Evolutionary conservation across 2,888 invertebrate species (phyloP).

Genomic region (Cheilosia soror): DNA sequence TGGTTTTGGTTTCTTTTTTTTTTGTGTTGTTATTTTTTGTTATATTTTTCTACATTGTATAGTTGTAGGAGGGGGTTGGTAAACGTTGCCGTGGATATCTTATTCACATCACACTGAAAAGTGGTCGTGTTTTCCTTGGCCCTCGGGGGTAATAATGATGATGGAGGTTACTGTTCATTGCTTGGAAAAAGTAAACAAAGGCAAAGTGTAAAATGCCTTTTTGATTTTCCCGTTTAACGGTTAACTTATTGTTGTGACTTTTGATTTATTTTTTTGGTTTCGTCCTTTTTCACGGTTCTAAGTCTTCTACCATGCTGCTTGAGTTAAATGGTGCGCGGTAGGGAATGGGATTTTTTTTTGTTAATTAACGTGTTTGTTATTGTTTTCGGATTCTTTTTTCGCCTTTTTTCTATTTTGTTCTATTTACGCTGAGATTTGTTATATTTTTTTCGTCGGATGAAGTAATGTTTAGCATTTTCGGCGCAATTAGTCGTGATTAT

Average conservation of each 20-base stretch:
- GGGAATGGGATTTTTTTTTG: constrained; percentile 25
- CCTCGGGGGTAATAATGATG: constrained; percentile 49
- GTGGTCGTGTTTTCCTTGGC: constrained; percentile 39
- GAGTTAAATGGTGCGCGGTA: constrained; percentile 20
- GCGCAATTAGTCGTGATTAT: constrained; percentile 42
- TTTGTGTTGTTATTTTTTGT: too few relatives aligned
- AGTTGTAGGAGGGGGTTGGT: neutral
- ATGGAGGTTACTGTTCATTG: constrained; percentile 62
- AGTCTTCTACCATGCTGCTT: neutral
- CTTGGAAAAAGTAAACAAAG: constrained; percentile 65
- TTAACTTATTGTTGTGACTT: constrained; percentile 73
- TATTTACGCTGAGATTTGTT: constrained; percentile 19
- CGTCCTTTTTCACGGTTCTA: neutral
- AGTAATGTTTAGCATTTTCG: constrained; percentile 29
- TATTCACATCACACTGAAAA: constrained; percentile 32
- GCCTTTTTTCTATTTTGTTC: constrained; percentile 10
- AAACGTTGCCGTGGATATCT: constrained; percentile 44
- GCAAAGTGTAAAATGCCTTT: constrained; percentile 71
- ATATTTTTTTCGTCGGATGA: constrained; percentile 1
- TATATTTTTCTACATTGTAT: constrained; percentile 14
- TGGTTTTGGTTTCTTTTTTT: constrained; percentile 21
- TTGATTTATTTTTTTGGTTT: constrained; percentile 59
- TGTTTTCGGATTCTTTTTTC: constrained; percentile 3
- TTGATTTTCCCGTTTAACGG: constrained; percentile 70
- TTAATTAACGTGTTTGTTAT: constrained; percentile 51